phyloP scores from a whole-genome alignment of 2,113 vertebrate species.

The Naja naja region DNA sequence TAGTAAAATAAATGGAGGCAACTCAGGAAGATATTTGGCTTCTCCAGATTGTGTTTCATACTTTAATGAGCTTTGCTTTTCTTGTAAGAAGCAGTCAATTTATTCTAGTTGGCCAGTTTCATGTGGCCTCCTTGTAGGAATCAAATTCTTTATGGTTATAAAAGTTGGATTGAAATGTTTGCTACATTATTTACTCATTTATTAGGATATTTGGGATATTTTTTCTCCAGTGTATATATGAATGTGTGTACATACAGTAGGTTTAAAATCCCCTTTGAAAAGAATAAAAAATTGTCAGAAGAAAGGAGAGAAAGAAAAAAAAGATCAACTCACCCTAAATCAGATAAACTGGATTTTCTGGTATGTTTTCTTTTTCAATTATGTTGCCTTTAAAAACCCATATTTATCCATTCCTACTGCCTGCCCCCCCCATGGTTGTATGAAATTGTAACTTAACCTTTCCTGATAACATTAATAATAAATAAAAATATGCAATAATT shows the following conservation, averaged over 20 bases:
- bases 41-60: neutral
- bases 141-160: neutral
- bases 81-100: neutral
- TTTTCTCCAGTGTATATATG: neutral
- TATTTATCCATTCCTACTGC: neutral
- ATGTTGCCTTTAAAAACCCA: neutral
- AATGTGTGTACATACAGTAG: neutral
- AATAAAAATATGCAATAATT: conserved; percentile 51
- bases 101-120: neutral
- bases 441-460: conserved; percentile 25
- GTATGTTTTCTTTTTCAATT: neutral
- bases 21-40: neutral
- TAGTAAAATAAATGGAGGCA: neutral
- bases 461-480: conserved; percentile 19
- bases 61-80: neutral
- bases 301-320: neutral
- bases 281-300: neutral
- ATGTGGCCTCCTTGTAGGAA: neutral
- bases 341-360: neutral
- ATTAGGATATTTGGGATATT: neutral
- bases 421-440: neutral
- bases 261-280: neutral
- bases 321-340: conserved; percentile 25
- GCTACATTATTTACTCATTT: conserved; percentile 6
- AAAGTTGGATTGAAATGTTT: neutral